These are phyloP conservation scores for Zophobas morio DNA, from an alignment of 1,140 invertebrate species.

Conservation along the genomic window DNA sequence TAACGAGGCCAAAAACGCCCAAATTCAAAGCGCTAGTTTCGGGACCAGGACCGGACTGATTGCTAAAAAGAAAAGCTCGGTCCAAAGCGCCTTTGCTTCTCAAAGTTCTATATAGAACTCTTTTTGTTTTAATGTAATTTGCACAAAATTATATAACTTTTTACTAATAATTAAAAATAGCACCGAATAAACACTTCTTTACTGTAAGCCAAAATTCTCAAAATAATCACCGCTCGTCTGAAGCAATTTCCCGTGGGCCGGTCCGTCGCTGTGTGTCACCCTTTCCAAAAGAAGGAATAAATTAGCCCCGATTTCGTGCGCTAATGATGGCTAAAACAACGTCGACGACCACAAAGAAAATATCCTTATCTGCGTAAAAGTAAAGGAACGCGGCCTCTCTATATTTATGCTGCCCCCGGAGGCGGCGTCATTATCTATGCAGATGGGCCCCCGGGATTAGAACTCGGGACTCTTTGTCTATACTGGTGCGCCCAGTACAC, in stretches of 20 bases:
- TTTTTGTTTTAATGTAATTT: no score
- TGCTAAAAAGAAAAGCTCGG: no score
- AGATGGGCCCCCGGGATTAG: slow-evolving; percentile 63
- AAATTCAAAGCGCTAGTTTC: background rate
- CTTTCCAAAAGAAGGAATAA: background rate
- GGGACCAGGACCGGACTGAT: background rate
- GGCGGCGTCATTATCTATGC: slow-evolving; percentile 63
- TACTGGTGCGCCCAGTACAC: slow-evolving; percentile 50
- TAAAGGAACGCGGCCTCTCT: slow-evolving; percentile 15
- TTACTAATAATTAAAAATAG: no score
- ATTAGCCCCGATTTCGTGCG: slow-evolving; percentile 3
- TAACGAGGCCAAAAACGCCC: background rate
- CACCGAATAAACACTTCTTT: no score
- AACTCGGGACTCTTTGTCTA: slow-evolving; percentile 62
- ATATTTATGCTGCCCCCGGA: slow-evolving; percentile 49
- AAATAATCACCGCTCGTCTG: background rate
- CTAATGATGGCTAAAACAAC: slow-evolving; percentile 2
- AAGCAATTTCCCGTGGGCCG: no score
- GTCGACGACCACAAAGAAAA: slow-evolving; percentile 27
- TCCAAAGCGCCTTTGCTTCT: no score
- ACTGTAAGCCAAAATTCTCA: background rate
- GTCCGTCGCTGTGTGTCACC: no score
- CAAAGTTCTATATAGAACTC: no score
- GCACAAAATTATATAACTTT: no score
- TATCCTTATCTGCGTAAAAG: slow-evolving; percentile 45